Base-by-base conservation (phyloP, 2,113 vertebrate species). In the Holacanthus passer region DNA sequence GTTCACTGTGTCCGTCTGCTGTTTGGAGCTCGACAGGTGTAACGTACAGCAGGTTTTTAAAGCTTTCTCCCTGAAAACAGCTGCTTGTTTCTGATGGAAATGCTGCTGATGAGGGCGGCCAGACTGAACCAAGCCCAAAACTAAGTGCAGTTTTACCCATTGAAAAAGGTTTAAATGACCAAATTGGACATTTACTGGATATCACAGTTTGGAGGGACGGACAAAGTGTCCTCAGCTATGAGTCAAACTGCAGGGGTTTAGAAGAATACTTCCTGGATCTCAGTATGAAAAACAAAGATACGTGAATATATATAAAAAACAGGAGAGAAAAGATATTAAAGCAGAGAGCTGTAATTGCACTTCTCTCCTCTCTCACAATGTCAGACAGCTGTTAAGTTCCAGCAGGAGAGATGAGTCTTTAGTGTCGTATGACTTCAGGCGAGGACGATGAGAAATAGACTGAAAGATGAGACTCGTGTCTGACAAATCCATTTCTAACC, bases 401-500 rank as follows among this genome's bases (percentile, higher is more conserved):
- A 52, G 35, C 64, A 60, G 56, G 48, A 77, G 45, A 69, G 53
- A 60, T 24, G 20, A 64, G 70, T 47, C 41, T 63, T 73, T 32
- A 65, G 53, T 31, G 64, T 48, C 43, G 14, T 10, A 20, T 67
- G 24, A 73, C 63, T 55, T 52, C 50, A 55, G 55, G 10, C 11
- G 7, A 59, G 7, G 45, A 29, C 7, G 39, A 62, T 82, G 76
- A 66, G 60, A 86, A 81, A 73, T 9, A 47, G 43, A 24, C 16
- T 58, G 67, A 66, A 85, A 89, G 66, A 60, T 7, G 81, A 86
- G 35, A 70, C 24, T 3, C 8, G 14, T 0, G 48, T 24, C 88
- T 90, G 89, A 88, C 73, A 66, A 83, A 86, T 76, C 67, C 39
- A 81, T 86, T 87, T 73, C 16, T 66, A 68, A 63, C 19, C 59